Percentiles rank a stretch among this genome's conserved stretches.
Conservation (phyloP, 1,140 invertebrate genomes). For the Listronotus oregonensis region DNA sequence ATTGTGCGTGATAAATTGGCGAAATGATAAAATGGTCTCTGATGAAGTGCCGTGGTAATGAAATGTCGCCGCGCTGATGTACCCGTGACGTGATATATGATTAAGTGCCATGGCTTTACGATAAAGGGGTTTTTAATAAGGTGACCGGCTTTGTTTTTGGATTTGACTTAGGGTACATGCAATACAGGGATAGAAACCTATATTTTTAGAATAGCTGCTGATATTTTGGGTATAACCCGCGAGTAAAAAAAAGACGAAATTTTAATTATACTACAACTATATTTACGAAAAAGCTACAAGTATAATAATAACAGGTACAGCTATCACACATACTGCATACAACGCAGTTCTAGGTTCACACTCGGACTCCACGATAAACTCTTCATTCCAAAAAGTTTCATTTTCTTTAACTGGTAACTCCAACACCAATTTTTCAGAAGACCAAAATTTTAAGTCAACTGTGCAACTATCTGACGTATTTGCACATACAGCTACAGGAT, state of each 20-base stretch:
- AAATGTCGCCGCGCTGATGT: no score
- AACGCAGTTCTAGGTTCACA: conserved; percentile 74
- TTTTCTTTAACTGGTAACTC: conserved; percentile 66
- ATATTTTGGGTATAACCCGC: not conserved
- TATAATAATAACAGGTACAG: conserved; percentile 72
- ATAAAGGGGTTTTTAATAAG: no score
- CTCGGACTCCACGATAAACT: conserved; percentile 72
- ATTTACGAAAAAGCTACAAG: conserved; percentile 68
- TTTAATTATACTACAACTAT: conserved; percentile 1
- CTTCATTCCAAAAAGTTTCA: conserved; percentile 72
- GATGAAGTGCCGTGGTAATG: no score
- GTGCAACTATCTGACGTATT: conserved; percentile 69
- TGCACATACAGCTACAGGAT: conserved; percentile 61
- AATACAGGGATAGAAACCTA: no score
- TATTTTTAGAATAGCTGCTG: no score
- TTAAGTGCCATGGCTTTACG: no score
- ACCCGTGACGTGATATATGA: no score
- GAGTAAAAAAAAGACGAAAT: not conserved
- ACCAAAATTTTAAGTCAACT: conserved; percentile 70
- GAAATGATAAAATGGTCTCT: no score
- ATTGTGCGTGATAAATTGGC: no score
- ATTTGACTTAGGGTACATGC: no score
- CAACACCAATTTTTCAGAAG: conserved; percentile 67
- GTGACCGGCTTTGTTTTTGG: no score
- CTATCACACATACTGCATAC: conserved; percentile 71